Conservation (phyloP, 2,113 vertebrate genomes). For the Ifrita kowaldi region DNA sequence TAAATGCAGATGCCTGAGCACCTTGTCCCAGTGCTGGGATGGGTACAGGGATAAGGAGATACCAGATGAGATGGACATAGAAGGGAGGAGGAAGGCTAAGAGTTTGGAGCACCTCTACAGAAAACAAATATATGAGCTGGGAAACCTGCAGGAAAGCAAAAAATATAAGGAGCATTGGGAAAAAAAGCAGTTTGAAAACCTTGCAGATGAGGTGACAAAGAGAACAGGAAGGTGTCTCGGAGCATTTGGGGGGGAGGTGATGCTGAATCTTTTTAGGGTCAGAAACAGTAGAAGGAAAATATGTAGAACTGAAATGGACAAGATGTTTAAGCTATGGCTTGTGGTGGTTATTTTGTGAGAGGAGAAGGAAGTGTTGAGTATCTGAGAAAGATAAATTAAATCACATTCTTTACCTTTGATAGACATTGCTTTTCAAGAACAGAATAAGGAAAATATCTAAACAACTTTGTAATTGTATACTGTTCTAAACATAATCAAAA, state of each 20-base stretch:
- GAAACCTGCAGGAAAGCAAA: not conserved
- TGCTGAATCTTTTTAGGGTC: not conserved
- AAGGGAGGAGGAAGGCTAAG: not conserved
- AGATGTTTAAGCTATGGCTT: not conserved
- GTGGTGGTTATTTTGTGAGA: not conserved
- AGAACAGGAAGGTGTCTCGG: not conserved
- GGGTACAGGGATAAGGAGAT: not conserved
- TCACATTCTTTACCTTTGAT: accelerated
- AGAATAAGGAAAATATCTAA: not conserved
- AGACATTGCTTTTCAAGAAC: not conserved
- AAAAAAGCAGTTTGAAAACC: not conserved
- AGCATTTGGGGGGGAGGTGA: not conserved
- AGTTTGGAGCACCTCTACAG: not conserved
- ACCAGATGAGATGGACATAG: not conserved
- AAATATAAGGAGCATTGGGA: not conserved
- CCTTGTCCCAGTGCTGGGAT: not conserved
- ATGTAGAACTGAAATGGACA: not conserved
- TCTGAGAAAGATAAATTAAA: not conserved
- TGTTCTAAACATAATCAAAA: not conserved
- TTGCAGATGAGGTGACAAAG: not conserved
- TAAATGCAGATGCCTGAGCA: not conserved
- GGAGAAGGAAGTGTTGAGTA: not conserved
- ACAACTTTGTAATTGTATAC: not conserved
- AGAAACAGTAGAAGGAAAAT: not conserved
- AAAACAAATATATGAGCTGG: not conserved